Percentiles rank a stretch among this genome's conserved stretches.
Conservation (phyloP, 2,113 vertebrate species). For the Sisor rabdophorus region DNA sequence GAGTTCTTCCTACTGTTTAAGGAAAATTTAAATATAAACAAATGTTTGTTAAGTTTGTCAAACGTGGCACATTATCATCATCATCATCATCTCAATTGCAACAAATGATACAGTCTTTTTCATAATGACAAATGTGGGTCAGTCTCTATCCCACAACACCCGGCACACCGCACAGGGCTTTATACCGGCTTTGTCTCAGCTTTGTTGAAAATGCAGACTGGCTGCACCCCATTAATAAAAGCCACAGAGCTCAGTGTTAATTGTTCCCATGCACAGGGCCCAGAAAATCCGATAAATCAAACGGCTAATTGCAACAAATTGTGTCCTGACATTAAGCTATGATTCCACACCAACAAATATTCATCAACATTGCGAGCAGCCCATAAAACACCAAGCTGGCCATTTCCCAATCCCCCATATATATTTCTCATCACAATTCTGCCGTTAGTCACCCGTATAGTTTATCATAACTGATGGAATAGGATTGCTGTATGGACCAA, state of each 20-base stretch:
- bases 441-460: conserved; percentile 68
- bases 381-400: conserved; percentile 67
- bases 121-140: conserved; percentile 8
- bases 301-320: conserved; percentile 75
- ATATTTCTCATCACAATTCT: conserved; percentile 59
- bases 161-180: conserved; percentile 10
- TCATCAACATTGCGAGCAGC: conserved; percentile 72
- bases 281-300: conserved; percentile 73
- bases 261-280: conserved; percentile 69
- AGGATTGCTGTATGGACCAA: conserved; percentile 22
- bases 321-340: conserved; percentile 77
- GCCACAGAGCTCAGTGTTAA: conserved; percentile 69
- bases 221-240: conserved; percentile 73
- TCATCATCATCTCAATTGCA: neutral
- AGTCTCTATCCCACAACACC: conserved; percentile 4
- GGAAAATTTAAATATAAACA: neutral
- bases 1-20: neutral
- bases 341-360: conserved; percentile 73
- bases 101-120: neutral
- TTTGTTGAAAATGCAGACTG: conserved; percentile 61
- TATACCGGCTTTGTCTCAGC: conserved; percentile 43
- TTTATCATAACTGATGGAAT: conserved; percentile 53
- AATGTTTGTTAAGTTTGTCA: conserved; percentile 14
- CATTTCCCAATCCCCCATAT: conserved; percentile 63
- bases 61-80: neutral